These are phyloP conservation scores for Falcaria lacertinaria DNA, from an alignment of 2,888 invertebrate species.

Conservation along the genomic window DNA sequence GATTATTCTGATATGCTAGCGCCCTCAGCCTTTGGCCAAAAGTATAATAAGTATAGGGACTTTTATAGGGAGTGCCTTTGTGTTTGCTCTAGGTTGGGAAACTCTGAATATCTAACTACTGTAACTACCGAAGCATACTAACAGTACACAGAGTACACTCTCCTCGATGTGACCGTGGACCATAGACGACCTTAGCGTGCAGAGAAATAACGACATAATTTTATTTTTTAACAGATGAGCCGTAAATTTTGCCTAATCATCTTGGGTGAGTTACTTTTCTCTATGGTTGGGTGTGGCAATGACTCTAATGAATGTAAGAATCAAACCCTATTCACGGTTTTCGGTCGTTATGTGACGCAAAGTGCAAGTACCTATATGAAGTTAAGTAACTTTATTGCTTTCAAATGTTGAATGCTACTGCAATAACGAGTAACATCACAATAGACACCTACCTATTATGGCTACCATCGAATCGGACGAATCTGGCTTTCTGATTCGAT, in stretches of 20 bases:
- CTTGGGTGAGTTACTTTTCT: no score
- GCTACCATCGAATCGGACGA: background rate
- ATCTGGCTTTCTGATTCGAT: no score
- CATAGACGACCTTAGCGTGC: constrained; percentile 17
- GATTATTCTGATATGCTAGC: no score
- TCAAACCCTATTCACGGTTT: background rate
- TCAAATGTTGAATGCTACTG: background rate
- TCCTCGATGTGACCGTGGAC: constrained; percentile 24
- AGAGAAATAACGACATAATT: constrained; percentile 16
- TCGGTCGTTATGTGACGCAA: background rate
- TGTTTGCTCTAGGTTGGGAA: background rate
- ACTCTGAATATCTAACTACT: background rate
- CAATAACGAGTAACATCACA: background rate
- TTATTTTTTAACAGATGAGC: constrained; percentile 11
- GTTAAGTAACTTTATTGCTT: background rate
- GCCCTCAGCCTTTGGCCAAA: background rate
- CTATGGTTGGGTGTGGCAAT: constrained; percentile 12
- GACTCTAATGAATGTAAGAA: background rate
- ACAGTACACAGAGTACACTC: constrained; percentile 10
- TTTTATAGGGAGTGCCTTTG: no score
- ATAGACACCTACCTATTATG: background rate
- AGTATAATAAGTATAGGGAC: no score
- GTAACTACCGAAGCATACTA: no score
- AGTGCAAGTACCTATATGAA: background rate
- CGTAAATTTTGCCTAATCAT: constrained; percentile 8